Conservation (phyloP, 1,140 invertebrate genomes). For the Drosophila asahinai region DNA sequence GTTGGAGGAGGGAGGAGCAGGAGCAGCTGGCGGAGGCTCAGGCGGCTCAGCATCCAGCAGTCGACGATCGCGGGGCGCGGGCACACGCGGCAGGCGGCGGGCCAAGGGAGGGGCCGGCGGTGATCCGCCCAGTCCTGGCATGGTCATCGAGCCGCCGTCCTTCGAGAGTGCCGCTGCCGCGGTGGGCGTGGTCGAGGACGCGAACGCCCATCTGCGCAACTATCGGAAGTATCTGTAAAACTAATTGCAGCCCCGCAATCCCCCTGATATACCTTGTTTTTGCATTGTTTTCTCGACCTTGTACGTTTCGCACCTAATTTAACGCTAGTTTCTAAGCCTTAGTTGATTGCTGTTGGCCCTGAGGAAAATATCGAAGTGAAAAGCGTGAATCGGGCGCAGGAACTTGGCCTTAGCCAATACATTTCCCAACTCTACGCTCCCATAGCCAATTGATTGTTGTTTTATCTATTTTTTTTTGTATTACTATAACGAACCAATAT, state of each 20-base stretch:
- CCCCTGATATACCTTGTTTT: slow-evolving; percentile 13
- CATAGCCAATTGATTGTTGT: slow-evolving; percentile 64
- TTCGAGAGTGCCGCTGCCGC: slow-evolving; percentile 83
- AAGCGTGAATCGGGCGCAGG: slow-evolving; percentile 1
- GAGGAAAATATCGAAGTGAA: slow-evolving; percentile 2
- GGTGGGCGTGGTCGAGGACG: slow-evolving; percentile 73
- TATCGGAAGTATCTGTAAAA: slow-evolving; percentile 85
- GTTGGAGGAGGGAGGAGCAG: neutral
- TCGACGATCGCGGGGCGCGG: slow-evolving; percentile 65
- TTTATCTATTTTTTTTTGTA: slow-evolving; percentile 19
- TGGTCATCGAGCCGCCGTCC: slow-evolving; percentile 78
- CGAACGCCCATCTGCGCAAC: slow-evolving; percentile 78
- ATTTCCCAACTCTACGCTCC: slow-evolving; percentile 40
- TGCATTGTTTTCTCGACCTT: slow-evolving; percentile 31
- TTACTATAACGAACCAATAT: neutral
- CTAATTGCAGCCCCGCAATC: slow-evolving; percentile 1
- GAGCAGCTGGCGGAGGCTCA: slow-evolving; percentile 1
- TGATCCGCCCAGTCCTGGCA: slow-evolving; percentile 72
- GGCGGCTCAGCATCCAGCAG: slow-evolving; percentile 16
- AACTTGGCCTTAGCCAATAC: slow-evolving; percentile 18
- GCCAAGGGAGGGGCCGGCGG: slow-evolving; percentile 45
- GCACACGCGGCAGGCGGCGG: slow-evolving; percentile 75
- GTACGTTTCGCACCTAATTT: slow-evolving; percentile 57
- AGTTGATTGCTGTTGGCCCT: slow-evolving; percentile 60
- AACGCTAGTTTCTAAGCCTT: slow-evolving; percentile 62